These are phyloP conservation scores for Drosophila aff. DNA, from an alignment of 1,140 invertebrate species.

Conservation along the genomic window DNA sequence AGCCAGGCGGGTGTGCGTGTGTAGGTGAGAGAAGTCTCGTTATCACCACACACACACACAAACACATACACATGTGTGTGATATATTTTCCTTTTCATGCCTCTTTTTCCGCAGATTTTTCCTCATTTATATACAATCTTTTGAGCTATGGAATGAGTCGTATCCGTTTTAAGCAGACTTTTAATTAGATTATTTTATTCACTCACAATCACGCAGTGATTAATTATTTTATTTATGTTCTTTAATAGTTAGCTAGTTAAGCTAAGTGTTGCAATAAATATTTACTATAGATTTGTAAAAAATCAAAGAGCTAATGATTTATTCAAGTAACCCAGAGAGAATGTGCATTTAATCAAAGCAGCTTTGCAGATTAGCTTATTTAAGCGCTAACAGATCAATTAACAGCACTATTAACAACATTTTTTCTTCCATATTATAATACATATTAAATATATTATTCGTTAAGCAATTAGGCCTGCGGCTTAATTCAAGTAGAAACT, in stretches of 20 bases:
- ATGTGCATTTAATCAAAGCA: neutral
- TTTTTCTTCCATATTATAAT: neutral
- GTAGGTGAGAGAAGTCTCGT: constrained; percentile 39
- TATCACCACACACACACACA: constrained; percentile 41
- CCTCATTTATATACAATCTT: neutral
- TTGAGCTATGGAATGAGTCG: neutral
- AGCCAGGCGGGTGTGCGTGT: neutral
- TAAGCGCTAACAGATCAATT: constrained; percentile 10
- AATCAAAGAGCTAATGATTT: neutral
- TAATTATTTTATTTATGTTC: neutral
- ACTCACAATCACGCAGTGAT: neutral
- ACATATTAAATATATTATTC: neutral
- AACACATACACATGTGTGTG: neutral
- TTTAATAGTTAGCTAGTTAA: neutral
- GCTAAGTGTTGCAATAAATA: neutral
- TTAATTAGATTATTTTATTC: constrained; percentile 3
- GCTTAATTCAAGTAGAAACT: constrained; percentile 9
- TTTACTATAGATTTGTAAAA: neutral
- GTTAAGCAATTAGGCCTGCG: constrained; percentile 4
- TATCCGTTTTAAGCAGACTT: neutral
- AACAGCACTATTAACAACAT: constrained; percentile 14
- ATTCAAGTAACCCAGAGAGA: neutral
- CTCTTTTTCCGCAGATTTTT: neutral
- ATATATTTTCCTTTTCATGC: constrained; percentile 19
- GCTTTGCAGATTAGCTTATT: constrained; percentile 2